A percentile compares a stretch with the other conserved stretches of the same genome.
phyloP scores from a whole-genome alignment of 2,113 vertebrate genomes.

The Uropsilus gracilis region DNA sequence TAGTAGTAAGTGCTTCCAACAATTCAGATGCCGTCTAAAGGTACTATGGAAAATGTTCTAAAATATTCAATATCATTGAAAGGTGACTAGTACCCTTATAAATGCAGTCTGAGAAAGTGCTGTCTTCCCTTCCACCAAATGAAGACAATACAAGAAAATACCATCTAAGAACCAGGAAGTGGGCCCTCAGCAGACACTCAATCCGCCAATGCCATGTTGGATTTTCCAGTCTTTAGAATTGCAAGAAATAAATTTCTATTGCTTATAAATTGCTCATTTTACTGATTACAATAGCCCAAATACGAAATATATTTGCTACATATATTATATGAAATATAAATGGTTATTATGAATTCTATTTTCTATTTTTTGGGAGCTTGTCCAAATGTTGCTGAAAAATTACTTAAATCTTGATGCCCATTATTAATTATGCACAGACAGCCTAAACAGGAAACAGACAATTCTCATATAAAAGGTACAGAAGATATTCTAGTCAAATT shows the following conservation, averaged over 20 bases:
- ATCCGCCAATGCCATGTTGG: too few species aligned
- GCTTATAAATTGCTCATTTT: neutral
- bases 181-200: neutral
- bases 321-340: too few species aligned
- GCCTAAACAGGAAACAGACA: neutral
- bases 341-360: neutral
- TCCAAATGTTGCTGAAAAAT: neutral
- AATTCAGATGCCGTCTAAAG: neutral
- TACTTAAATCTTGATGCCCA: neutral
- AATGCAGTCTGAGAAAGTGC: neutral
- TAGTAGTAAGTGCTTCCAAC: neutral
- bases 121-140: neutral
- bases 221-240: too few species aligned
- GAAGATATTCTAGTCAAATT: neutral
- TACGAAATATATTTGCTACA: too few species aligned
- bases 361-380: constrained; percentile 23
- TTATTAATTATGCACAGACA: neutral
- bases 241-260: neutral
- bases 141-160: neutral
- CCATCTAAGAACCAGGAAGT: neutral
- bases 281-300: neutral
- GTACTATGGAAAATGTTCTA: neutral
- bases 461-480: neutral
- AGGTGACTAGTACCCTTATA: neutral
- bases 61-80: neutral